Conservation (phyloP, 2,888 invertebrate genomes). For the Orthonychiurus folsomi region DNA sequence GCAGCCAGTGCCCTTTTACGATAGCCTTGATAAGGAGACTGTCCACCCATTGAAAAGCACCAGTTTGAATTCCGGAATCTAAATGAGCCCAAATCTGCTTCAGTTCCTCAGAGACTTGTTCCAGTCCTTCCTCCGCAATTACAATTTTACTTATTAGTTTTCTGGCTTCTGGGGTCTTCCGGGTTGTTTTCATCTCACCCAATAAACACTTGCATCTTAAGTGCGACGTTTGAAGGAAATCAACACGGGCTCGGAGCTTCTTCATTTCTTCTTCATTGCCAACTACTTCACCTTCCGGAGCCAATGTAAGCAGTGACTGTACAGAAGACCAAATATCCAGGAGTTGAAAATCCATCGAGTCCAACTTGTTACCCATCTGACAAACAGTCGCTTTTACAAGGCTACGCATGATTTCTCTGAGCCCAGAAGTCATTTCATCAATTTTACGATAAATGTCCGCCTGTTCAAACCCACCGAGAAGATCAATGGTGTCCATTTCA, state of each 20-base stretch:
- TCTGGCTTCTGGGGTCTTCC: neutral
- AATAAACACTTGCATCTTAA: constrained; percentile 37
- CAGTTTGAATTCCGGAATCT: constrained; percentile 45
- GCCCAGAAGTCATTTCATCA: constrained; percentile 32
- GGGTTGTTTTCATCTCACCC: constrained; percentile 16
- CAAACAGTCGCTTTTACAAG: constrained; percentile 9
- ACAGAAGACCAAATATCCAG: constrained; percentile 29
- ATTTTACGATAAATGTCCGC: constrained; percentile 41
- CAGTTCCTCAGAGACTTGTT: constrained; percentile 35
- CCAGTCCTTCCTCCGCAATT: constrained; percentile 21
- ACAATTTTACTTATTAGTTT: neutral
- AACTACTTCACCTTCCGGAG: constrained; percentile 28
- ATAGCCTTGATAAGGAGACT: constrained; percentile 76
- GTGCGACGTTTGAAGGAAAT: constrained; percentile 30
- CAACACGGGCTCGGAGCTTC: constrained; percentile 30
- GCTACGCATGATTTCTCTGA: constrained; percentile 13
- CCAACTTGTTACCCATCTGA: constrained; percentile 7
- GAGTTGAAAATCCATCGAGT: constrained; percentile 23
- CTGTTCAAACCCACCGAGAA: constrained; percentile 93
- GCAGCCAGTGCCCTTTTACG: constrained; percentile 70
- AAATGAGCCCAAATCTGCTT: constrained; percentile 36
- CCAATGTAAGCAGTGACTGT: constrained; percentile 26
- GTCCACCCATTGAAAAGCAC: constrained; percentile 88
- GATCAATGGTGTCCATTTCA: constrained; percentile 87
- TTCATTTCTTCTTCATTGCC: constrained; percentile 36